Evolutionary conservation across 1,140 invertebrate species (phyloP).

Genomic region (Andrena cerasifolii): DNA sequence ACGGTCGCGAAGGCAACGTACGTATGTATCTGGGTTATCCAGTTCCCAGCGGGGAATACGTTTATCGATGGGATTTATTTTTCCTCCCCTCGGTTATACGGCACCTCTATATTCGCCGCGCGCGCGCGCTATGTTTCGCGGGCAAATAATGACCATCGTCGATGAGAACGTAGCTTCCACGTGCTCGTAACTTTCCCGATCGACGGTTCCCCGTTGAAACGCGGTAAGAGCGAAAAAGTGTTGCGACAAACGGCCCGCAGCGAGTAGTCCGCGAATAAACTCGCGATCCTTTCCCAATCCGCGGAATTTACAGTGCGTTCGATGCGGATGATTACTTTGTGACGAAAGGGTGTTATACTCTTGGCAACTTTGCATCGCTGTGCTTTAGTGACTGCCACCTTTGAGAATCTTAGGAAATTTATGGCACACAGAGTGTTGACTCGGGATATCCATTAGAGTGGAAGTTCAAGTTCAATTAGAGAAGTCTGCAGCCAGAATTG

Average conservation of each 20-base stretch:
- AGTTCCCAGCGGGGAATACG: not conserved
- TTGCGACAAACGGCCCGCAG: too few species aligned
- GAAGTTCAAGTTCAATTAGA: too few species aligned
- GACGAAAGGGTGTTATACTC: not conserved
- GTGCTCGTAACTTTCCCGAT: conserved; percentile 25
- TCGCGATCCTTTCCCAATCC: not conserved
- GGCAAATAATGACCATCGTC: conserved; percentile 31
- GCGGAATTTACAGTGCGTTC: not conserved
- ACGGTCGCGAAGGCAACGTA: not conserved
- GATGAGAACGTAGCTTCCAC: conserved; percentile 21
- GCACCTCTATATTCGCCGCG: not conserved
- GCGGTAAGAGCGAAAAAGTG: not conserved
- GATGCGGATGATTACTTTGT: not conserved
- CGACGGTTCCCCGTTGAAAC: not conserved
- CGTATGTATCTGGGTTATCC: conserved; percentile 36
- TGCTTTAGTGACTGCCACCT: too few species aligned
- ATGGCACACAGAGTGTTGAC: too few species aligned
- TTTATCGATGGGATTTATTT: conserved; percentile 39
- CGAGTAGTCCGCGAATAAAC: not conserved
- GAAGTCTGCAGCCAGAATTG: too few species aligned
- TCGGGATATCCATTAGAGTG: too few species aligned
- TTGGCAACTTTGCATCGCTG: not conserved
- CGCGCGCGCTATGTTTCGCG: not conserved
- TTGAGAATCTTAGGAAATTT: too few species aligned
- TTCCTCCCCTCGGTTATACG: not conserved